Evolutionary conservation across 2,797 vertebrate genomes (phyloP).

Genomic region (Acipenser oxyrinchus): DNA sequence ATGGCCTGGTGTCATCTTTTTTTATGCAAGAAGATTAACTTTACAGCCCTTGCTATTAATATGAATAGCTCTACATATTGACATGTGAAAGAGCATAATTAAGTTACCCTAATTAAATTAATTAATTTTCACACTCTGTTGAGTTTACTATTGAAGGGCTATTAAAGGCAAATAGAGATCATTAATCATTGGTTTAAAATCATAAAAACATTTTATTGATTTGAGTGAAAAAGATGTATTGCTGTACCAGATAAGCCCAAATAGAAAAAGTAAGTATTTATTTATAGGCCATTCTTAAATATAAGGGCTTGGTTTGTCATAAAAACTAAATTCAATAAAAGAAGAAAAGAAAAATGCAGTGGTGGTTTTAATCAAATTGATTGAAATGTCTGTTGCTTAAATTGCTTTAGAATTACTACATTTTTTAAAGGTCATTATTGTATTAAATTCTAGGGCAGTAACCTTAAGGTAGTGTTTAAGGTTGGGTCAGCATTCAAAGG

Average conservation of each 20-base stretch:
- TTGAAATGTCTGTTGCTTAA: too few species aligned
- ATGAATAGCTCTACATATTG: slow-evolving; percentile 65
- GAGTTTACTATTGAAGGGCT: slow-evolving; percentile 66
- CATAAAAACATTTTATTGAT: slow-evolving; percentile 45
- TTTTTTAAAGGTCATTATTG: too few species aligned
- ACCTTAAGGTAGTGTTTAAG: too few species aligned
- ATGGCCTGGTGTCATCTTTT: slow-evolving; percentile 52
- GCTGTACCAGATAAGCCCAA: not conserved
- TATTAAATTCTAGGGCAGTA: too few species aligned
- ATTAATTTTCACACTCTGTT: slow-evolving; percentile 75
- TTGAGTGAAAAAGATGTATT: slow-evolving; percentile 12
- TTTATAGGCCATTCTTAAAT: not conserved
- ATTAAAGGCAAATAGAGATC: slow-evolving; percentile 77
- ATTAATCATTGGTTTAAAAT: slow-evolving; percentile 63
- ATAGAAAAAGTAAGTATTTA: not conserved
- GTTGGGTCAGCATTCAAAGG: too few species aligned
- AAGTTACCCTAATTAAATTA: slow-evolving; percentile 83
- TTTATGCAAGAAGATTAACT: slow-evolving; percentile 67
- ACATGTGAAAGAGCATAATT: slow-evolving; percentile 77
- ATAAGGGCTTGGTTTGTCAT: too few species aligned
- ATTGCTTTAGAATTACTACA: too few species aligned
- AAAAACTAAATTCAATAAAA: too few species aligned
- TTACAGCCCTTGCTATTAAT: slow-evolving; percentile 69
- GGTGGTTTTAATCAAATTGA: too few species aligned
- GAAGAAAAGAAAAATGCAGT: too few species aligned